Base-by-base conservation (phyloP, 2,888 invertebrate genomes). In the Drosophila prostipennis region DNA sequence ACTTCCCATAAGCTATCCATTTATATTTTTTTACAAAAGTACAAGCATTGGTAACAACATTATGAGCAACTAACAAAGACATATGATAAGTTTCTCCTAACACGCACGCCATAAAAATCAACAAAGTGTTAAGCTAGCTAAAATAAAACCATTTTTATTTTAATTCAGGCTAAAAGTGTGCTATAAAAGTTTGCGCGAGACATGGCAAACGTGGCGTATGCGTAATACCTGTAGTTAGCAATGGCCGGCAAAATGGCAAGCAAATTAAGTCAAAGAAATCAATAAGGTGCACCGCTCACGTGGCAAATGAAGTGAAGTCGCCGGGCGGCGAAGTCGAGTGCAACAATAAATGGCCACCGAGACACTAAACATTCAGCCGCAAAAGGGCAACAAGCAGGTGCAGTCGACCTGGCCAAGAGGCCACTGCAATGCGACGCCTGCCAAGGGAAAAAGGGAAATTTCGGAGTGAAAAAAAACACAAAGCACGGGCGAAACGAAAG, bases 311-410 rank as follows among this genome's bases (percentile, higher is more conserved):
- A 69, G 59, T 69, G 19, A 69, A 69, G 69, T 68, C 48, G 58
- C 49, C 45, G 34, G 43, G 26, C 36, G 37, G 40, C 43, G 39
- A 36, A 72, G 56, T 72, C 53, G 57, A 39, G 63, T 56, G 58
- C 57, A 58, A 48, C 60, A 65, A 45, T 61, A 80, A 75, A 75
- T 85, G 86, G 83, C 65, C 43, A 19, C 54, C 54, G n/a, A 72
- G 72, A 72, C 70, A 71, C 72, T 19, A 61, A 61, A 56, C 55
- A 78, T 57, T 51, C 61, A 48, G 43, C 72, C 67, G 58, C 75
- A 85, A 86, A 86, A 72, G 80, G 76, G 64, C 80, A 80, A 77
- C 76, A 48, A 34, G 39, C 74, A 53, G 71, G 73, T 57, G 57
- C 57, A 72, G 69, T 80, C 68, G 79, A 65, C 80, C 64, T 64